A percentile compares a stretch with the other conserved stretches of the same genome.
phyloP scores from a whole-genome alignment of 2,113 vertebrate genomes.

The Myrmecobius fasciatus region DNA sequence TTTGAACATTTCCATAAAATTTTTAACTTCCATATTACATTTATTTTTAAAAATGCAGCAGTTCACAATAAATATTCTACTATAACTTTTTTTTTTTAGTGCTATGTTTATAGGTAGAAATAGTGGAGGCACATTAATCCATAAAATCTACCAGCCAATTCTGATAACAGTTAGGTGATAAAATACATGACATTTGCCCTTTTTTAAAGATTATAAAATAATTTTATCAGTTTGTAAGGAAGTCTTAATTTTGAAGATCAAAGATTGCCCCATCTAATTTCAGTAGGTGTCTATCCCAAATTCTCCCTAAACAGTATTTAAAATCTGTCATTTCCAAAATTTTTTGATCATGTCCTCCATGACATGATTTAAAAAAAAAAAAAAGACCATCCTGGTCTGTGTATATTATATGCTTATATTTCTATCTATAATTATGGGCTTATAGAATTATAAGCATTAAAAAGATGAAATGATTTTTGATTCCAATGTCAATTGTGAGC shows the following conservation, averaged over 20 bases:
- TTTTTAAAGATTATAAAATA: background rate
- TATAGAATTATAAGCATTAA: too few species aligned
- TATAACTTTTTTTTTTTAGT: background rate
- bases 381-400: too few species aligned
- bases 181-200: too few species aligned
- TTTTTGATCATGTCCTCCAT: background rate
- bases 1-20: background rate
- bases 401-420: too few species aligned
- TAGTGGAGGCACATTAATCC: too few species aligned
- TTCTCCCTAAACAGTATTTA: background rate
- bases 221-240: background rate
- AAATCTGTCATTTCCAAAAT: background rate
- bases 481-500: too few species aligned
- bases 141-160: too few species aligned
- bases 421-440: too few species aligned
- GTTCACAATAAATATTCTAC: background rate
- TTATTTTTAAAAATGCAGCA: background rate
- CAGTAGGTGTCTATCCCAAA: background rate
- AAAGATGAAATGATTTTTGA: too few species aligned
- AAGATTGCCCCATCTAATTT: background rate
- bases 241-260: background rate
- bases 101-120: background rate
- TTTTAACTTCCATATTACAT: background rate
- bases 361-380: too few species aligned
- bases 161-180: too few species aligned